Conservation (phyloP, 1,140 invertebrate species). For the Conopomorpha cramerella region DNA sequence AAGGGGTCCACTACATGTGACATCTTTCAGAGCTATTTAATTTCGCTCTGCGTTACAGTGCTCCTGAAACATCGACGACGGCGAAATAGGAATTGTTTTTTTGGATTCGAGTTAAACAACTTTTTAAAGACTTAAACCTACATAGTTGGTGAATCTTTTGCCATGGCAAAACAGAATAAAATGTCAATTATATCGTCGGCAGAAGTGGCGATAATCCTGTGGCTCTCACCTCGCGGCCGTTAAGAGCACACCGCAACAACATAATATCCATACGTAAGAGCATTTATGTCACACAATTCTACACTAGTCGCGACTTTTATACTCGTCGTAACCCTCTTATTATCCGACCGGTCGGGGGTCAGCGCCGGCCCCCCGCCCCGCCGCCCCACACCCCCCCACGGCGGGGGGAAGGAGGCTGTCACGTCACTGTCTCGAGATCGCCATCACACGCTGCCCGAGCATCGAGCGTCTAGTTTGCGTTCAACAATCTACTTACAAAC, state of each 20-base stretch:
- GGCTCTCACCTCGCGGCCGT: not conserved
- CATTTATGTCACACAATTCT: not conserved
- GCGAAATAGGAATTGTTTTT: constrained; percentile 8
- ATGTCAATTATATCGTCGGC: too few relatives aligned
- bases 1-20: constrained; percentile 7
- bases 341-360: constrained; percentile 24
- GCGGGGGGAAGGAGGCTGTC: constrained; percentile 20
- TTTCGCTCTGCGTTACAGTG: too few relatives aligned
- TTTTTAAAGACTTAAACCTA: too few relatives aligned
- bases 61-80: too few relatives aligned
- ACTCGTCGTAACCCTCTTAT: constrained; percentile 24
- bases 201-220: too few relatives aligned
- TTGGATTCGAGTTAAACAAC: too few relatives aligned
- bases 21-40: constrained; percentile 42
- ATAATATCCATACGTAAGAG: too few relatives aligned
- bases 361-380: constrained; percentile 15
- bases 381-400: constrained; percentile 7
- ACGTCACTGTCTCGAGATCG: constrained; percentile 47
- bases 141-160: too few relatives aligned
- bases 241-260: too few relatives aligned
- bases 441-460: constrained; percentile 30
- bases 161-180: too few relatives aligned
- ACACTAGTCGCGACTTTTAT: constrained; percentile 9
- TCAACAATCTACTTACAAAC: constrained; percentile 20
- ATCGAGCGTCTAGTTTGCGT: constrained; percentile 39